phyloP scores from a whole-genome alignment of 2,888 invertebrate species.

The Eumerus sabulonum region DNA sequence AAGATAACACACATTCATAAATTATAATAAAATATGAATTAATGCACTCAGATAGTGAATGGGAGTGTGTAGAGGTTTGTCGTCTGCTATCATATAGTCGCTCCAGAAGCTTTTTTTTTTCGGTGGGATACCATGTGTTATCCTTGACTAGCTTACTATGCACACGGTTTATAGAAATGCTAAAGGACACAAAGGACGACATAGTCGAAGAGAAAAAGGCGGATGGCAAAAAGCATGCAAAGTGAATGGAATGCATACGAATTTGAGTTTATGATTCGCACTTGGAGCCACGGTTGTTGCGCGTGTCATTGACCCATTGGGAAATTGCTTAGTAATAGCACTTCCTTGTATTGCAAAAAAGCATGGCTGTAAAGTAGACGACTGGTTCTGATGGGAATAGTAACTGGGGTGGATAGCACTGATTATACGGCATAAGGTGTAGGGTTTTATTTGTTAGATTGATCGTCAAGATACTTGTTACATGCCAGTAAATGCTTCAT shows the following conservation, averaged over 20 bases:
- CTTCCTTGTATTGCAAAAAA: conserved; percentile 39
- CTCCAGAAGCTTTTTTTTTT: conserved; percentile 5
- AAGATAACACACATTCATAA: conserved; percentile 69
- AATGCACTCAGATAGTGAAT: conserved; percentile 63
- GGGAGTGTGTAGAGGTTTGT: conserved; percentile 34
- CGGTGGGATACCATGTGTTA: conserved; percentile 32
- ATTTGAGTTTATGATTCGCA: conserved; percentile 53
- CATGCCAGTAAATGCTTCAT: too few species aligned
- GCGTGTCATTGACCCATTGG: conserved; percentile 56
- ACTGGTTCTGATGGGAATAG: too few species aligned
- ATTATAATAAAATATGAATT: conserved; percentile 69
- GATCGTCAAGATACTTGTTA: too few species aligned
- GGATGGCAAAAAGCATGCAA: conserved; percentile 1
- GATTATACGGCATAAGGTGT: too few species aligned
- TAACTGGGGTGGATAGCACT: too few species aligned
- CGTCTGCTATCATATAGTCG: conserved; percentile 17
- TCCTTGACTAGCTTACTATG: conserved; percentile 55
- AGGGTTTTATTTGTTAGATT: too few species aligned
- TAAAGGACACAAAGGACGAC: conserved; percentile 17
- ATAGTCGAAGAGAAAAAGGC: conserved; percentile 2
- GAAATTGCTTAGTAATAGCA: conserved; percentile 63
- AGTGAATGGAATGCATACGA: conserved; percentile 43
- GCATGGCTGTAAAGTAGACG: too few species aligned
- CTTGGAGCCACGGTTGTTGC: conserved; percentile 37
- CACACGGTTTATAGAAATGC: not conserved